phyloP scores from a whole-genome alignment of 2,113 vertebrate species.

The Galbula dea region DNA sequence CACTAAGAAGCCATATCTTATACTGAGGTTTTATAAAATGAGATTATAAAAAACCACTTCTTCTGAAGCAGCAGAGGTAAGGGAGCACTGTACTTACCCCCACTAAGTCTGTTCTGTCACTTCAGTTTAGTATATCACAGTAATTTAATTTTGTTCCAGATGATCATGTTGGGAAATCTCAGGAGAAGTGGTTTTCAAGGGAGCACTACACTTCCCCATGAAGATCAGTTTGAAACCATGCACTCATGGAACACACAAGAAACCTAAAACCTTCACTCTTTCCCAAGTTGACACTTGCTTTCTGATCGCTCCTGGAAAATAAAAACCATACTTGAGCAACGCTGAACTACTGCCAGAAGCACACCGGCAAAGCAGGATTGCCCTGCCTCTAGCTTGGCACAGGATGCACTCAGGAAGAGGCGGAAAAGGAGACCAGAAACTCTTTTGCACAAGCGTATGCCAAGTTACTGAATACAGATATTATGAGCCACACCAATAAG shows the following conservation, averaged over 20 bases:
- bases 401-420: neutral
- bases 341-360: neutral
- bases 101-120: neutral
- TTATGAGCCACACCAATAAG: fast-evolving
- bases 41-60: constrained; percentile 49
- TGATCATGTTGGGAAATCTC: neutral
- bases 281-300: neutral
- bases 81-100: neutral
- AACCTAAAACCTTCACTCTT: neutral
- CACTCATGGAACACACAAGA: neutral
- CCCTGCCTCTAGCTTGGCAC: neutral
- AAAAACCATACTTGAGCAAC: fast-evolving
- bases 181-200: neutral
- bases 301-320: neutral
- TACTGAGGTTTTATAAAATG: constrained; percentile 54
- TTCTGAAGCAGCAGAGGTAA: constrained; percentile 11
- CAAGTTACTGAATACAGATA: neutral
- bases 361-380: neutral
- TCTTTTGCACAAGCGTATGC: neutral
- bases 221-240: neutral
- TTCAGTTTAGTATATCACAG: constrained; percentile 1
- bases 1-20: constrained; percentile 47
- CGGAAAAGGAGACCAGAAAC: neutral
- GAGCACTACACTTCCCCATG: neutral
- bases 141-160: neutral